These are phyloP conservation scores for Littorina saxatilis DNA, from an alignment of 1,140 invertebrate species.

Conservation along the genomic window DNA sequence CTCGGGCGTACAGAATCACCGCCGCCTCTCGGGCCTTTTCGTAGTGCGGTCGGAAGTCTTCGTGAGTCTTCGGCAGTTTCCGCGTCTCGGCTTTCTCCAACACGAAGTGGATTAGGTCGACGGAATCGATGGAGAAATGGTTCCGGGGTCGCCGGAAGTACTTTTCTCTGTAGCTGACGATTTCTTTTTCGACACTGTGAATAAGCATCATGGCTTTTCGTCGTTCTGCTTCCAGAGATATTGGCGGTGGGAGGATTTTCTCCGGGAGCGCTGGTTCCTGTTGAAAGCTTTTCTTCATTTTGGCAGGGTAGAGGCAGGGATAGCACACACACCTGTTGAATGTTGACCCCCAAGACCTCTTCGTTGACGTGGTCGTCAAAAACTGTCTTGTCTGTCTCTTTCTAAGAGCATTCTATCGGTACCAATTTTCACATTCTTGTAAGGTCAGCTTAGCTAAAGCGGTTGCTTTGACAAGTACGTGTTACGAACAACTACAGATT, in stretches of 20 bases:
- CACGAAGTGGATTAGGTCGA: constrained; percentile 43
- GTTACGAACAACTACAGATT: too few relatives aligned
- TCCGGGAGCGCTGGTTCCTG: background rate
- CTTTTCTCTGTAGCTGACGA: constrained; percentile 50
- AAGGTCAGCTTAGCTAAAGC: too few relatives aligned
- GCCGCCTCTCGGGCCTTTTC: constrained; percentile 32
- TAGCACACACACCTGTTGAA: background rate
- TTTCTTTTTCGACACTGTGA: constrained; percentile 42
- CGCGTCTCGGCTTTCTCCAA: constrained; percentile 39
- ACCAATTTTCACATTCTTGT: background rate
- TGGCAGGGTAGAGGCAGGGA: background rate
- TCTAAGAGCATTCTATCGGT: background rate
- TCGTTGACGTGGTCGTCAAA: background rate
- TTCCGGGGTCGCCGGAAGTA: constrained; percentile 46
- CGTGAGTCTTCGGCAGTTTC: constrained; percentile 26
- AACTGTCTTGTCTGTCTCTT: background rate
- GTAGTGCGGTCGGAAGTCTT: constrained; percentile 24
- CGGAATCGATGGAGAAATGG: constrained; percentile 42
- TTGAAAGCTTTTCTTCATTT: background rate
- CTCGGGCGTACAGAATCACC: constrained; percentile 34
- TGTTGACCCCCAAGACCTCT: background rate
- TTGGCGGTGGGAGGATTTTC: constrained; percentile 20
- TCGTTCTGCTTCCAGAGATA: constrained; percentile 53
- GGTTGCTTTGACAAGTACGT: too few relatives aligned
- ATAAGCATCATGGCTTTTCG: constrained; percentile 54